Conservation (phyloP, 2,797 vertebrate genomes). For the Schizopygopsis pylzovi region DNA sequence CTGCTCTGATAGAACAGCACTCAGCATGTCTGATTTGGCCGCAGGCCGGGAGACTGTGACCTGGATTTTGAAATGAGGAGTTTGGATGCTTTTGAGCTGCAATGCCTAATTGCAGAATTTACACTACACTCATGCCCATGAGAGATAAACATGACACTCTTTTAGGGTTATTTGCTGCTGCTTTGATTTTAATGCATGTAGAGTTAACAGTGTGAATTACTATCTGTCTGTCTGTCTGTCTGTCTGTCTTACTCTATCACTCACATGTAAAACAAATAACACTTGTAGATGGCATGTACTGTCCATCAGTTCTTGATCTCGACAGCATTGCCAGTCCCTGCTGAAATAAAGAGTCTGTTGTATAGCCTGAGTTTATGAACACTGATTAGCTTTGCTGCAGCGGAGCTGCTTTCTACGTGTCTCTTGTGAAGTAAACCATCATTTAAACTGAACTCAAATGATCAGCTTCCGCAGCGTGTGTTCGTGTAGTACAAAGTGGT, state of each 20-base stretch:
- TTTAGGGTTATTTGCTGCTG: not conserved
- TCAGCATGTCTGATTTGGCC: conserved; percentile 30
- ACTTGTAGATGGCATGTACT: not conserved
- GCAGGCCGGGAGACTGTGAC: conserved; percentile 25
- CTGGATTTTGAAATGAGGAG: conserved; percentile 24
- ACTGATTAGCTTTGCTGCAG: conserved; percentile 32
- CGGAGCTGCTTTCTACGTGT: conserved; percentile 15
- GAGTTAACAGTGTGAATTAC: not conserved
- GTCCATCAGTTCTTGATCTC: not conserved
- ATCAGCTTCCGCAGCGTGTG: conserved; percentile 28
- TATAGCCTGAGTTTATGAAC: conserved; percentile 27
- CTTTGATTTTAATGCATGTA: not conserved
- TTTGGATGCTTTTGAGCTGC: not conserved
- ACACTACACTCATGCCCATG: not conserved
- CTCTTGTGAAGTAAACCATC: conserved; percentile 37
- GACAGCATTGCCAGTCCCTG: not conserved
- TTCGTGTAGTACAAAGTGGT: conserved; percentile 7
- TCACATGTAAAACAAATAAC: not conserved
- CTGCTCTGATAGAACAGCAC: conserved; percentile 27
- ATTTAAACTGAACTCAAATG: conserved; percentile 29
- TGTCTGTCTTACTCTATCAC: not conserved
- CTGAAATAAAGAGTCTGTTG: conserved; percentile 13
- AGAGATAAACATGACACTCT: conserved; percentile 10
- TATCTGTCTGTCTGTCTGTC: not conserved
- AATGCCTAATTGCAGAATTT: conserved; percentile 25